Base-by-base conservation (phyloP, 2,888 invertebrate genomes). In the Timandra comae region DNA sequence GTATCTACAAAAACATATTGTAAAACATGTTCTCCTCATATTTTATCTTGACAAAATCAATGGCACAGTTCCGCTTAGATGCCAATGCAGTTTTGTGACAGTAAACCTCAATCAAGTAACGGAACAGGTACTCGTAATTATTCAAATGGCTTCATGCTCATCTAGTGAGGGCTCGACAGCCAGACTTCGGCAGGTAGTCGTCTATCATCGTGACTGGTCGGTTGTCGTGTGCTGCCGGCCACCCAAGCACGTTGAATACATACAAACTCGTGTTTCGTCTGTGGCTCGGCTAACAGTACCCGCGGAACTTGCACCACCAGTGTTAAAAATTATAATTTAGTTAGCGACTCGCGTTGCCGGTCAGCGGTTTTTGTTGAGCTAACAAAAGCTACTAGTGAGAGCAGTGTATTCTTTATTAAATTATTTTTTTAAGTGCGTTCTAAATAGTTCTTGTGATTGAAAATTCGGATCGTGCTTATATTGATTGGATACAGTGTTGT, bases 161-260 rank as follows among this genome's bases (percentile, higher is more conserved):
- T 46, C 47, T 24, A 16, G 16, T 16, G 24, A 44, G 45, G 38
- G 35, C 41, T 33, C 40, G 50, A 47, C 36, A 41, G 41, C 38
- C 48, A 21, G 50, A 41, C 45, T 48, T 47, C 51, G 62, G 59
- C 67, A 63, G 71, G 63, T 63, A 65, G 63, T 64, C 63, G 63
- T 72, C 70, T 62, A 69, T 73, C 71, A 67, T 67, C 70, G 70
- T 73, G 72, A 70, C 71, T 69, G 11, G 69, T 62, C 61, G 55
- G 60, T 56, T 55, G 61, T 63, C 60, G 63, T 63, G 69, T 61
- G 55, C 55, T 40, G 38, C 57, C 46, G 74, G 69, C 75, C 74
- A 74, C 74, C 75, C 75, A 69, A 57, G 57, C 61, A 56, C 46
- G 61, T 60, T 43, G 43, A 48, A 16, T 6, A 16, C 16, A 16